Evolutionary conservation across 2,113 vertebrate species (phyloP), one percentile per base, ranked within the genome.

Genomic region (Brachionichthys hirsutus): DNA sequence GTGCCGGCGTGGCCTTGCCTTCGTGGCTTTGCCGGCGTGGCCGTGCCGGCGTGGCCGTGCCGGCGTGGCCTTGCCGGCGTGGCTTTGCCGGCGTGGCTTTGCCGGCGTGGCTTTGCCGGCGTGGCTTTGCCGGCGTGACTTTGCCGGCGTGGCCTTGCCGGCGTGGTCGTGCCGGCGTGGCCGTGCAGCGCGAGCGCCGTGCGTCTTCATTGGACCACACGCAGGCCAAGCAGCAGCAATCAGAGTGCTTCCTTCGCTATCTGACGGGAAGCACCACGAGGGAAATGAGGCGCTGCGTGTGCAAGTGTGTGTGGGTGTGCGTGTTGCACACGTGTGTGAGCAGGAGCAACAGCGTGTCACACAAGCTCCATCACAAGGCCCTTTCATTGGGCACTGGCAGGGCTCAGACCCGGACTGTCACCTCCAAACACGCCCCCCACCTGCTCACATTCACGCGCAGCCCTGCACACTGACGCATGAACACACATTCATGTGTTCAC

Each of bases 401-500:
- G 87, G 89, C 89, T 85, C 86, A 87, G 82, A 87, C 87, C 86
- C 86, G 77, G 72, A 84, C 88, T 88, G 87, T 88, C 86, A 86
- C 83, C 84, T 88, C 85, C 87, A 85, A 91, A 92, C 90, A 89
- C 90, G 89, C 87, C 83, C 65, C 74, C 85, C 91, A 92, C 91
- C 91, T 92, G 91, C 90, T 91, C 84, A 52, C 85, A 58, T 70
- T 67, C 67, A 35, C 75, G 50, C 51, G 16, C 42, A 64, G 59
- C 50, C 45, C 35, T n/a, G 13, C 15, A 40, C 13, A 24, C 57
- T 45, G 46, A 41, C 57, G 7, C 19, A 22, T 12, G 42, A 22
- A 47, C 50, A 41, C 46, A 63, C 18, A 34, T 12, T 17, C 58
- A 53, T 45, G 22, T 49, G 4, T 36, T 15, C 19, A 43, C 61